phyloP scores from a whole-genome alignment of 1,140 invertebrate genomes.

The Arctopsyche grandis region DNA sequence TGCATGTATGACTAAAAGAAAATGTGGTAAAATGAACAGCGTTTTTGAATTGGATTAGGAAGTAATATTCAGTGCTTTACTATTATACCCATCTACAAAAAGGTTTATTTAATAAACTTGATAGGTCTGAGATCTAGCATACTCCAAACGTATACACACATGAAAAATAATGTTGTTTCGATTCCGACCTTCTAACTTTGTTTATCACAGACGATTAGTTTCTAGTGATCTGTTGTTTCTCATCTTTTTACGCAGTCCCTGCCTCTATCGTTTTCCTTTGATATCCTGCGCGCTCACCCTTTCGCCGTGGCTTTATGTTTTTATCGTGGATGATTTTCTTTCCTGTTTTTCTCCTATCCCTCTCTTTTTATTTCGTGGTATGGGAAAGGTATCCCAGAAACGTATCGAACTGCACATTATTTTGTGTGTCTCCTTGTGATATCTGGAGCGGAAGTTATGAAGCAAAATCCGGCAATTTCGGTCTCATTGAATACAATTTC shows the following conservation, averaged over 20 bases:
- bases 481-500: conserved; percentile 4
- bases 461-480: conserved; percentile 22
- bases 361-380: too few species aligned
- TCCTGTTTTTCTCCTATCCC: background rate
- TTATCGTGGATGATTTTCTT: conserved; percentile 32
- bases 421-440: conserved; percentile 21
- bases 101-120: too few species aligned
- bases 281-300: conserved; percentile 8
- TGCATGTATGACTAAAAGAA: too few species aligned
- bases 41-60: too few species aligned
- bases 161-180: conserved; percentile 18
- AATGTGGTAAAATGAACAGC: too few species aligned
- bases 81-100: too few species aligned
- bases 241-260: conserved; percentile 11
- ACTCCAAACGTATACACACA: background rate
- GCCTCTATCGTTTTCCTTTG: conserved; percentile 5
- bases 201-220: conserved; percentile 49
- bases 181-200: conserved; percentile 18
- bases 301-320: conserved; percentile 34
- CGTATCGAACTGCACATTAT: conserved; percentile 24
- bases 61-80: too few species aligned
- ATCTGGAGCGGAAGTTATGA: conserved; percentile 36
- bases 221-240: conserved; percentile 46
- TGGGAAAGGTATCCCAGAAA: background rate
- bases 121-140: too few species aligned